Percentiles rank a stretch among this genome's conserved stretches.
phyloP scores from a whole-genome alignment of 2,888 invertebrate species.

The Panzeria rudis region DNA sequence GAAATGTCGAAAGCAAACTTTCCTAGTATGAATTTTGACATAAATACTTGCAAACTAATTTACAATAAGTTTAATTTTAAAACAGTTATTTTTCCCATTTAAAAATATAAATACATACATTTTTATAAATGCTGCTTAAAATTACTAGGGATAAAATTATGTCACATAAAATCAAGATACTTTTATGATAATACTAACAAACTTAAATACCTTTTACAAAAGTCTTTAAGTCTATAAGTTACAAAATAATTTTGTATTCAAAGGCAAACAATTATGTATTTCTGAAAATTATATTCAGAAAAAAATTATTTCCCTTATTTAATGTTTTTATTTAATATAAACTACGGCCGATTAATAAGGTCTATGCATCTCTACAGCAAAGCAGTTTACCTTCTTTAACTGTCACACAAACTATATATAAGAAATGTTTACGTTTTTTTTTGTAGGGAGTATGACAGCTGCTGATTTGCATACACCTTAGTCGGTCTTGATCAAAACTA shows the following conservation, averaged over 20 bases:
- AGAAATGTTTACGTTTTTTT: too few relatives aligned
- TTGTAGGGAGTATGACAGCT: too few relatives aligned
- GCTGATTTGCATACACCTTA: too few relatives aligned
- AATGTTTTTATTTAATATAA: not conserved
- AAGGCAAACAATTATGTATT: slow-evolving; percentile 35
- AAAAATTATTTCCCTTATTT: not conserved
- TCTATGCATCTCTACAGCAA: too few relatives aligned
- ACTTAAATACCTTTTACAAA: slow-evolving; percentile 14
- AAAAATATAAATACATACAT: slow-evolving; percentile 31
- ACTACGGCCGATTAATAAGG: too few relatives aligned
- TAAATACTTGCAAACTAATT: slow-evolving; percentile 35
- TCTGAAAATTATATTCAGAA: slow-evolving; percentile 21
- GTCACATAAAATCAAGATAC: slow-evolving; percentile 60
- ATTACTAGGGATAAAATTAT: slow-evolving; percentile 53
- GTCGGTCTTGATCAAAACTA: too few relatives aligned
- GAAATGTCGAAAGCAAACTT: too few relatives aligned
- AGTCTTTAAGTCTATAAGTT: slow-evolving; percentile 49
- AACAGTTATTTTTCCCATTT: slow-evolving; percentile 45
- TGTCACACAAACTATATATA: too few relatives aligned
- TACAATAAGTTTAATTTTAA: slow-evolving; percentile 59
- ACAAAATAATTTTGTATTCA: slow-evolving; percentile 63
- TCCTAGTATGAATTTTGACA: not conserved
- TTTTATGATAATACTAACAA: slow-evolving; percentile 19
- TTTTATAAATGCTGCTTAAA: slow-evolving; percentile 35
- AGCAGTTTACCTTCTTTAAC: too few relatives aligned